Evolutionary conservation across 2,113 vertebrate species (phyloP).

Genomic region (Ceuthmochares aereus): DNA sequence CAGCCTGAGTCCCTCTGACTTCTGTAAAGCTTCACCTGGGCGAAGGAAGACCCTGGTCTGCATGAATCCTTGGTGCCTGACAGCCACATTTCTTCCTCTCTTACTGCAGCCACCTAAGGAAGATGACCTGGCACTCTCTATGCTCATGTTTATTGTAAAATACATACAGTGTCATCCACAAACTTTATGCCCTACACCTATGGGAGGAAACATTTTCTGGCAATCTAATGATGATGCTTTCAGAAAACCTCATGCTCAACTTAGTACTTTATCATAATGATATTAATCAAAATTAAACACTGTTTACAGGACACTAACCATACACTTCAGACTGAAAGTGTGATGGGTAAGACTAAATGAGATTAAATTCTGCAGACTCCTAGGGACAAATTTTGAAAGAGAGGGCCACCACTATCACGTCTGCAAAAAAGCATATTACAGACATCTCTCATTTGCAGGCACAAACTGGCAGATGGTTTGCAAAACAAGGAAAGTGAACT

Average conservation of each 20-base stretch:
- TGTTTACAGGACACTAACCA: not conserved
- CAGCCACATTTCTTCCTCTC: not conserved
- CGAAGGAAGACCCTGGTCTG: not conserved
- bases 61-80: not conserved
- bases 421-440: not conserved
- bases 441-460: not conserved
- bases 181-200: not conserved
- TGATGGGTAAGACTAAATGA: not conserved
- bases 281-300: not conserved
- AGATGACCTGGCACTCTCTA: not conserved
- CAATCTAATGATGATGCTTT: not conserved
- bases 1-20: not conserved
- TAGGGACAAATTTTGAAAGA: not conserved
- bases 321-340: not conserved
- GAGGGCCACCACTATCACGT: not conserved
- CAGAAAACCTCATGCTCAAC: not conserved
- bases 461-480: slow-evolving; percentile 44
- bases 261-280: not conserved
- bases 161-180: not conserved
- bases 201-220: not conserved
- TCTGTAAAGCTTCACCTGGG: not conserved
- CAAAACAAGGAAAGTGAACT: slow-evolving; percentile 2
- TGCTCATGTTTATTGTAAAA: not conserved
- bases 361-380: not conserved
- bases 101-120: not conserved